A percentile compares a stretch with the other conserved stretches of the same genome.
phyloP scores from a whole-genome alignment of 2,797 vertebrate genomes.

The Ambastaia sidthimunki region DNA sequence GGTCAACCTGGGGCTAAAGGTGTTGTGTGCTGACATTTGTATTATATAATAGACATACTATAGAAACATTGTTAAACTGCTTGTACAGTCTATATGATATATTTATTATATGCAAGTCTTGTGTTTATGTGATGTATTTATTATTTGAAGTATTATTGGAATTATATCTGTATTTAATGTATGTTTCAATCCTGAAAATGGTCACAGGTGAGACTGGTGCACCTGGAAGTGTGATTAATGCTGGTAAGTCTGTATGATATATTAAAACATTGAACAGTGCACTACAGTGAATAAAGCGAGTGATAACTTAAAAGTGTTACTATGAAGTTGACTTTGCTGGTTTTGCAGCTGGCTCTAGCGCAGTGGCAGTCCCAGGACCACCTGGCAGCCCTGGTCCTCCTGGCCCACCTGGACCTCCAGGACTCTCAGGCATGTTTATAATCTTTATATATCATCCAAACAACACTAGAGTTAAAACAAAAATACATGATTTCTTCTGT shows the following conservation, averaged over 20 bases:
- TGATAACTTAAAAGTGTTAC: neutral
- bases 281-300: neutral
- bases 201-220: constrained; percentile 85
- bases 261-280: neutral
- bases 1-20: constrained; percentile 88
- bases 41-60: neutral
- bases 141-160: neutral
- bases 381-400: constrained; percentile 85
- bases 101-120: neutral
- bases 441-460: neutral
- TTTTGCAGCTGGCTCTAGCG: constrained; percentile 80
- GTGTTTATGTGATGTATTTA: neutral
- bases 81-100: no score
- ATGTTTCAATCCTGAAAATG: constrained; percentile 7
- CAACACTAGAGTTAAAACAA: neutral
- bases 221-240: constrained; percentile 85
- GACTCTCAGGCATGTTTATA: constrained; percentile 84
- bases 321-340: constrained; percentile 19
- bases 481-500: no score
- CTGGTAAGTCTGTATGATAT: constrained; percentile 76
- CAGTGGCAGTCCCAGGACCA: constrained; percentile 87
- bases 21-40: constrained; percentile 56
- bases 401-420: constrained; percentile 86
- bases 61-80: no score
- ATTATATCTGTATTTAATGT: neutral